Evolutionary conservation across 2,888 invertebrate species (phyloP).

Genomic region (Dynastes maya): DNA sequence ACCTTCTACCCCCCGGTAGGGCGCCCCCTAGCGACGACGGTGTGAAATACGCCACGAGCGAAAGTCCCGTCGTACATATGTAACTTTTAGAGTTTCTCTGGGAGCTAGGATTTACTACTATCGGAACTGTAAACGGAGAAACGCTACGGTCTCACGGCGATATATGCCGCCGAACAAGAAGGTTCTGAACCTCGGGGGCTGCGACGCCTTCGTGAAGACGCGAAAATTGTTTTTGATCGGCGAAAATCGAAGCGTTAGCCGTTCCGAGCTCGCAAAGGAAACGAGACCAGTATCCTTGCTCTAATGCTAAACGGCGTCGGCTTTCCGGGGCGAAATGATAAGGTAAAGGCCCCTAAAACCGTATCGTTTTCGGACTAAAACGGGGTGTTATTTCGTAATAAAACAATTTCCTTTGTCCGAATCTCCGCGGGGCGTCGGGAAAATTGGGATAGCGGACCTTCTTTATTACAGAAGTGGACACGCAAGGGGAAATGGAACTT

Average conservation of each 20-base stretch:
- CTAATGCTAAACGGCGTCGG: background rate
- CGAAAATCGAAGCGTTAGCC: background rate
- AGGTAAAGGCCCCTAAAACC: background rate
- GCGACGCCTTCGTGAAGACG: background rate
- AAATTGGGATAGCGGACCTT: too few species aligned
- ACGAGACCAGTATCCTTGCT: background rate
- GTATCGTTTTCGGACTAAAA: too few species aligned
- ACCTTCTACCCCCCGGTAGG: too few species aligned
- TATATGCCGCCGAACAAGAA: background rate
- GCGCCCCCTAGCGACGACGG: background rate
- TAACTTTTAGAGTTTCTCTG: constrained; percentile 11
- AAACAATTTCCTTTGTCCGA: too few species aligned
- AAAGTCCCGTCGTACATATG: background rate
- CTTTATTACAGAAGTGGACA: too few species aligned
- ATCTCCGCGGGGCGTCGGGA: too few species aligned
- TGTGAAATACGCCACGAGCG: background rate
- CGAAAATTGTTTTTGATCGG: constrained; percentile 13
- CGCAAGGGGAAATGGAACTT: too few species aligned
- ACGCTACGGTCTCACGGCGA: background rate
- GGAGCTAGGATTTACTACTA: background rate
- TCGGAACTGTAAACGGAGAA: constrained; percentile 8
- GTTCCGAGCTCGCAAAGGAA: background rate
- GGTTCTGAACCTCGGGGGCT: background rate
- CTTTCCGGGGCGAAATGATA: background rate
- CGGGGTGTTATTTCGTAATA: too few species aligned